A percentile compares a stretch with the other conserved stretches of the same genome.
Conservation (phyloP, 2,113 vertebrate species). For the Syngnathus floridae region DNA sequence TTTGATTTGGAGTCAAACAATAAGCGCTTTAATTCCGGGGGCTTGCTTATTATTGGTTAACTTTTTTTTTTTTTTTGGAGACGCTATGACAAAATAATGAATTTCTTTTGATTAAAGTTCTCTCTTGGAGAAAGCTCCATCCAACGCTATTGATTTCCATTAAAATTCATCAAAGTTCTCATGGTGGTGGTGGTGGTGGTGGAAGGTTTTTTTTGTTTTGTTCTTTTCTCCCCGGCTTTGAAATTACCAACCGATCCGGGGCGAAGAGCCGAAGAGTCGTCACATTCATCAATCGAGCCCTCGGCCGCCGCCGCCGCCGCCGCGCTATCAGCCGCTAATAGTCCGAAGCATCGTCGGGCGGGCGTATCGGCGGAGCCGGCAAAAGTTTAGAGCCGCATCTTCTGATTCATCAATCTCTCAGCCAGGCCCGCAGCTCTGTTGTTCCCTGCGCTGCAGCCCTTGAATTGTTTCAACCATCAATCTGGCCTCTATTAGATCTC, state of each 20-base stretch:
- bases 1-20: constrained; percentile 25
- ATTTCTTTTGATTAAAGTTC: constrained; percentile 70
- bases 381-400: constrained; percentile 50
- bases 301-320: not conserved
- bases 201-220: constrained; percentile 37
- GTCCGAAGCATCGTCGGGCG: constrained; percentile 42
- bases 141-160: constrained; percentile 75
- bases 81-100: constrained; percentile 58
- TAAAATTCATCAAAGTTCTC: constrained; percentile 75
- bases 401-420: constrained; percentile 59
- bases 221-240: constrained; percentile 35
- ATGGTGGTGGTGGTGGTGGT: constrained; percentile 45
- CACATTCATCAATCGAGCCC: constrained; percentile 52
- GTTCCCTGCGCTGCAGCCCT: constrained; percentile 49
- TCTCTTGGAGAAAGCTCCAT: constrained; percentile 45
- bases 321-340: constrained; percentile 39
- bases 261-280: constrained; percentile 41
- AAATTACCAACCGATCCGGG: constrained; percentile 48
- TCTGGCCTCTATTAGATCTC: constrained; percentile 61
- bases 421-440: constrained; percentile 52
- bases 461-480: constrained; percentile 65
- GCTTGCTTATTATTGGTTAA: constrained; percentile 35
- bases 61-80: constrained; percentile 21
- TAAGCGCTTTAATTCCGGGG: constrained; percentile 30
- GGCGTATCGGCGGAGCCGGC: constrained; percentile 31